These are phyloP conservation scores for Eulemur albifrons DNA, from an alignment of 2,797 vertebrate species.

Conservation along the genomic window DNA sequence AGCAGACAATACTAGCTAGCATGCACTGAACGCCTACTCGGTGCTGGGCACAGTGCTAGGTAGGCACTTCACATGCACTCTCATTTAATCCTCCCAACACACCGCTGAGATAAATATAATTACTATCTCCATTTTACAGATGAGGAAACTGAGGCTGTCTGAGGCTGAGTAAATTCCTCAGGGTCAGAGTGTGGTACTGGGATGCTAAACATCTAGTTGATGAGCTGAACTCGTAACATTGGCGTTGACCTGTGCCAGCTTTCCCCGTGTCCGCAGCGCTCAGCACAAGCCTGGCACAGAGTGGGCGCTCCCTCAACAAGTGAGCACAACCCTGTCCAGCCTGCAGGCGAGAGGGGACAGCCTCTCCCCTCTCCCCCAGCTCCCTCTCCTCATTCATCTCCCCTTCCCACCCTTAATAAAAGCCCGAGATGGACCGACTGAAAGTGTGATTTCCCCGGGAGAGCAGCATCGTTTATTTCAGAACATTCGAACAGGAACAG, in stretches of 20 bases:
- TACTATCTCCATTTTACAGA: slow-evolving; percentile 26
- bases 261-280: neutral
- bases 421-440: slow-evolving; percentile 58
- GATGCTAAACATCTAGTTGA: neutral
- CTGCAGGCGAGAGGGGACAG: neutral
- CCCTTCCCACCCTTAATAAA: slow-evolving; percentile 49
- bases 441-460: slow-evolving; percentile 62
- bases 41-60: neutral
- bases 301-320: neutral
- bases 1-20: neutral
- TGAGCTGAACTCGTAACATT: neutral
- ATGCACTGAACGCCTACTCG: neutral
- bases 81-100: neutral
- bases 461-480: slow-evolving; percentile 55
- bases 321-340: neutral
- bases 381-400: neutral
- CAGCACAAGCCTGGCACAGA: neutral
- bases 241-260: neutral
- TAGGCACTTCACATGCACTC: neutral
- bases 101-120: neutral
- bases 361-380: neutral
- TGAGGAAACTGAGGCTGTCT: slow-evolving; percentile 27
- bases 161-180: neutral
- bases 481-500: slow-evolving; percentile 61
- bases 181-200: neutral